Evolutionary conservation across 64 coral and sea anemone genomes (phyloP).

Genomic region (Actinia equina): DNA sequence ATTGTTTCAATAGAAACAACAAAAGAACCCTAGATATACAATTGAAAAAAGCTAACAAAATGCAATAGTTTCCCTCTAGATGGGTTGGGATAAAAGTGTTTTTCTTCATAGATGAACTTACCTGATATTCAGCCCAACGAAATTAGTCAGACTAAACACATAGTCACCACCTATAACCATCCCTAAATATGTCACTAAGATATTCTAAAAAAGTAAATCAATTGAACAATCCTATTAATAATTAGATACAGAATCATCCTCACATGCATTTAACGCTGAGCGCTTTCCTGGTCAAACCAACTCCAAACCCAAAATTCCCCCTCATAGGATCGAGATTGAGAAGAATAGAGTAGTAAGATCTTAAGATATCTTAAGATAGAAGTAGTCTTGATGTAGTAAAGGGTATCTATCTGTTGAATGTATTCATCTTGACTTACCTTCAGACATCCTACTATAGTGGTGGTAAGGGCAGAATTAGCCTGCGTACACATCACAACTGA

Average conservation of each 20-base stretch:
- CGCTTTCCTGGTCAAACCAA: no score
- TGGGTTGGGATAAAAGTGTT: background rate
- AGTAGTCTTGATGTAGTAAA: background rate
- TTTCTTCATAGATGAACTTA: background rate
- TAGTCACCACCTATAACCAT: conserved; percentile 97
- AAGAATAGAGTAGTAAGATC: background rate
- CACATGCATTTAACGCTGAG: no score
- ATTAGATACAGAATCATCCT: no score
- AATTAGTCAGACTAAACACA: conserved; percentile 69
- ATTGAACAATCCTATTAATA: no score
- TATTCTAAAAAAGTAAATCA: conserved; percentile 62
- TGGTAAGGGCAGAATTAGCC: conserved; percentile 86
- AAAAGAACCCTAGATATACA: no score
- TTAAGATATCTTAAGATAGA: no score
- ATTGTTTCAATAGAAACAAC: no score
- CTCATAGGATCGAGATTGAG: no score
- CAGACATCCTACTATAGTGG: conserved; percentile 89
- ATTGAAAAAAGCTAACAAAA: no score
- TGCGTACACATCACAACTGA: conserved; percentile 85
- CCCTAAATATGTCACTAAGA: conserved; percentile 91
- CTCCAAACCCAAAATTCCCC: no score
- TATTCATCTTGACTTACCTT: conserved; percentile 47
- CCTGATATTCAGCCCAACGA: conserved; percentile 92
- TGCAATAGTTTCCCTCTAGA: no score
- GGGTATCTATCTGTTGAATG: background rate